Evolutionary conservation across 2,113 vertebrate genomes (phyloP).

Genomic region (Trichechus manatus): DNA sequence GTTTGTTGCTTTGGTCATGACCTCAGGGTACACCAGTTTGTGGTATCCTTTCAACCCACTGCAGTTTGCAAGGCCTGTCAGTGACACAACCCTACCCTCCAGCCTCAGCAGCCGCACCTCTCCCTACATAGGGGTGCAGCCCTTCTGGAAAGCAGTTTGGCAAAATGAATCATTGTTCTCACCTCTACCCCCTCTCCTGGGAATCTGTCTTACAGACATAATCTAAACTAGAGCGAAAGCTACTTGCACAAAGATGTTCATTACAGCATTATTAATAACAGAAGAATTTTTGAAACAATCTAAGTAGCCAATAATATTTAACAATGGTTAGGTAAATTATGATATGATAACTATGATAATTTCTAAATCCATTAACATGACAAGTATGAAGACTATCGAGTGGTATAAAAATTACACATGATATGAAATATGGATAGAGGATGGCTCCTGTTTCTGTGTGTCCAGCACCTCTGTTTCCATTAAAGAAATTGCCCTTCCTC

Average conservation of each 20-base stretch:
- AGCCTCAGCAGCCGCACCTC: background rate
- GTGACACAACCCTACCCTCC: background rate
- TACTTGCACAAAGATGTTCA: background rate
- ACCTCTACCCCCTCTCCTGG: conserved; percentile 23
- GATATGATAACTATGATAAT: background rate
- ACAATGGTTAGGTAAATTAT: background rate
- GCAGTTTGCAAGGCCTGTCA: background rate
- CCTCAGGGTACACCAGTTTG: background rate
- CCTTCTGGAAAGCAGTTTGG: conserved; percentile 19
- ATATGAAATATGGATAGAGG: background rate
- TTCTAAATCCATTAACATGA: conserved; percentile 46
- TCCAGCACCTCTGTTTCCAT: background rate
- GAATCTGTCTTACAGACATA: background rate
- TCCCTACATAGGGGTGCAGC: background rate
- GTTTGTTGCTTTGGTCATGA: conserved; percentile 34
- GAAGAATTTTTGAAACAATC: conserved; percentile 6
- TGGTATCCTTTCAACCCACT: background rate
- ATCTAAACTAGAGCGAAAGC: background rate
- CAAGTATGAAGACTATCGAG: conserved; percentile 20
- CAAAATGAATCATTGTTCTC: background rate
- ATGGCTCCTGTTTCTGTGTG: background rate
- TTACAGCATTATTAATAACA: conserved; percentile 12
- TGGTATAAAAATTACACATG: conserved; percentile 4
- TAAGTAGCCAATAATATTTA: conserved; percentile 14
- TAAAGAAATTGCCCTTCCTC: background rate